These are phyloP conservation scores for Spodoptera frugiperda DNA, from an alignment of 1,140 invertebrate genomes.

Conservation along the genomic window DNA sequence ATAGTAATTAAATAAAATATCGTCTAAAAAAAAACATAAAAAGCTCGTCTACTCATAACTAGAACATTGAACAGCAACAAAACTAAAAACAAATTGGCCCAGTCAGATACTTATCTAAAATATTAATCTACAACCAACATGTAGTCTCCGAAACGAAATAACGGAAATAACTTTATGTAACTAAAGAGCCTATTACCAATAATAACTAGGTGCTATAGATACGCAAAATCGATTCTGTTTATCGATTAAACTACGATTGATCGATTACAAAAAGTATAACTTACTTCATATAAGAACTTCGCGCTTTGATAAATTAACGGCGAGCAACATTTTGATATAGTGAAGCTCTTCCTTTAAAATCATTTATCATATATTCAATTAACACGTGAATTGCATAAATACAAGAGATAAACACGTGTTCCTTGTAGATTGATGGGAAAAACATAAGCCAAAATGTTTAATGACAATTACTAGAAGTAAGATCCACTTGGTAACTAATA, in stretches of 20 bases:
- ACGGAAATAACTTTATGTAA: constrained; percentile 39
- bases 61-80: not conserved
- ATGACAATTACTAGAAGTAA: not conserved
- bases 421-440: not conserved
- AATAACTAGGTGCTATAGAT: constrained; percentile 38
- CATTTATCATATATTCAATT: not conserved
- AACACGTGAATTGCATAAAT: not conserved
- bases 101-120: constrained; percentile 27
- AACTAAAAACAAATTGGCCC: not conserved
- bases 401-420: not conserved
- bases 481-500: not conserved
- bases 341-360: not conserved
- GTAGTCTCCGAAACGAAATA: constrained; percentile 6
- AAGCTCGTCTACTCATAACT: not conserved
- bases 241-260: constrained; percentile 50
- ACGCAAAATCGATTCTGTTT: constrained; percentile 53
- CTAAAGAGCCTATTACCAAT: constrained; percentile 27
- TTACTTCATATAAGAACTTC: not conserved
- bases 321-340: not conserved
- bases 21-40: too few relatives aligned
- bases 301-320: constrained; percentile 8
- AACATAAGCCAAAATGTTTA: not conserved
- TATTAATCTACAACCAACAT: constrained; percentile 5
- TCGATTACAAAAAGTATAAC: constrained; percentile 19
- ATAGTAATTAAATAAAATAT: too few relatives aligned